phyloP scores from a whole-genome alignment of 2,113 vertebrate genomes.

The Pelmatolapia mariae region DNA sequence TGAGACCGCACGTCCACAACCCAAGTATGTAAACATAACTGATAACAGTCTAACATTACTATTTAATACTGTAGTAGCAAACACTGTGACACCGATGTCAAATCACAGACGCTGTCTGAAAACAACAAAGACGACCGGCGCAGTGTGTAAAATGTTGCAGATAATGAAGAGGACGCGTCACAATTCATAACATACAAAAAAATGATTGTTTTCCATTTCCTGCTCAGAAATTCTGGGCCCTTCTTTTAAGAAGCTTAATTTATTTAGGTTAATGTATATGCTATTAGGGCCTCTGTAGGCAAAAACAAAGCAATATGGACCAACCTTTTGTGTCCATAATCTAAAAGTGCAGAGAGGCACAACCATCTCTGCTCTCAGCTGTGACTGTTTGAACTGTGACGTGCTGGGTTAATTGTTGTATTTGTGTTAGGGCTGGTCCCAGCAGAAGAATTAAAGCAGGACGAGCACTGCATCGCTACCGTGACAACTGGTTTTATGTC shows the following conservation, averaged over 20 bases:
- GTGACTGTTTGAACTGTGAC: neutral
- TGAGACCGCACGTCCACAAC: neutral
- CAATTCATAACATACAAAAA: neutral
- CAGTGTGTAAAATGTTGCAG: neutral
- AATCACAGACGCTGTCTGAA: neutral
- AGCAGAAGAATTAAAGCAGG: neutral
- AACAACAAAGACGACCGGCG: neutral
- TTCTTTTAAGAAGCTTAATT: neutral
- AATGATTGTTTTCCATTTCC: rapidly evolving
- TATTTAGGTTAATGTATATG: neutral
- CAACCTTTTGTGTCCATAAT: neutral
- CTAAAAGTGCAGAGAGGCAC: neutral
- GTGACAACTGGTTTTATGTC: neutral
- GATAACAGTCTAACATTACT: neutral
- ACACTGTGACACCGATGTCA: neutral
- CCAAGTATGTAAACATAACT: neutral
- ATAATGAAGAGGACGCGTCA: rapidly evolving
- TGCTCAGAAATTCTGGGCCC: neutral
- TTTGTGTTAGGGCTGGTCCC: neutral
- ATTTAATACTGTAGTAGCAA: neutral
- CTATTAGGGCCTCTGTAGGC: neutral
- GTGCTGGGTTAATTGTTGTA: neutral
- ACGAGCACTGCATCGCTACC: neutral
- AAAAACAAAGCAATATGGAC: neutral
- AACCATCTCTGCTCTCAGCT: neutral